Evolutionary conservation across 2,888 invertebrate species (phyloP), one percentile per base, ranked within the genome.

Genomic region (Carcina quercana): DNA sequence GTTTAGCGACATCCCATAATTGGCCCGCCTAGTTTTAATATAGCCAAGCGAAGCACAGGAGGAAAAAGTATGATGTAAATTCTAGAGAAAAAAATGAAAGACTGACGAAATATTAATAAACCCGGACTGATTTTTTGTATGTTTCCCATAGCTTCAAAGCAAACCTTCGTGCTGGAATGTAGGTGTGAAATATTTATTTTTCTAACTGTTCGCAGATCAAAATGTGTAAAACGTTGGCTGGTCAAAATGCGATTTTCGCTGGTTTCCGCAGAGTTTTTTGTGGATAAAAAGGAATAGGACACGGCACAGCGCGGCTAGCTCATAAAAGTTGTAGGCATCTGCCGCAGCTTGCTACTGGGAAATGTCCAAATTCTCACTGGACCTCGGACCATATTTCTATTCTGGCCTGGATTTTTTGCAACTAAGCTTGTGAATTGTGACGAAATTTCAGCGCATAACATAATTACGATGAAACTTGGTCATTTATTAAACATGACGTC

Each of bases 281-380:
- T 35, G 57, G 54, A 57, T 56, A 50, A 54, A 55, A 63, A 60
- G 57, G 58, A 51, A 55, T 50, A 58, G 56, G 53, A 52, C 32
- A 50, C 43, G 36, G 45, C 40, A 48, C 43, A 47, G 53, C 50
- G 50, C 55, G 60, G 51, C 50, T 35, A 57, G 58, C 66, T 74
- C 73, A 76, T 80, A 68, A 78, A 79, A 72, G 53, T 73, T 80
- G 67, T 70, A 75, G 53, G 49, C 47, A 66, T 70, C 75, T 53
- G 46, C 56, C 48, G 42, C 48, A 43, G 45, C 43, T 39, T 43
- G 50, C 42, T 42, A 40, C 50, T 25, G 53, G 58, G 57, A 63
- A 61, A 66, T 59, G 60, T 50, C 52, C 53, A 53, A 61, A 64
- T 65, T 20, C 20, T 22, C 27, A 28, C 25, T 22, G 8, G 13